Evolutionary conservation across 2,888 invertebrate species (phyloP).

Genomic region (Byasa hedistus): DNA sequence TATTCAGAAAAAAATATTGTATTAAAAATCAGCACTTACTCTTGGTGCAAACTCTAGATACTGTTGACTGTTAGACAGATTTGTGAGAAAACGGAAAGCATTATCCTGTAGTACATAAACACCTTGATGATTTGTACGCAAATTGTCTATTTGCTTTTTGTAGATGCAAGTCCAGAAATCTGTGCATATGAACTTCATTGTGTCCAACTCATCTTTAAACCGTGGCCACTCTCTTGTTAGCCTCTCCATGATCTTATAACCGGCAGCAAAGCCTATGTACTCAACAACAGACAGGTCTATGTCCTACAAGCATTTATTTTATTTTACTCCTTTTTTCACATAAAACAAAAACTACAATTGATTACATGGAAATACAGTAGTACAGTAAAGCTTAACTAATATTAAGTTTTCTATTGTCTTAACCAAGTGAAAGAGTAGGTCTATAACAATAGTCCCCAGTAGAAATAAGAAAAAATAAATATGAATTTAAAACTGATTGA

Average conservation of each 20-base stretch:
- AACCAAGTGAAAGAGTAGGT: no score
- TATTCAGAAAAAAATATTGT: no score
- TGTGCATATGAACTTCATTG: conserved; percentile 99
- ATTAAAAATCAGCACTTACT: no score
- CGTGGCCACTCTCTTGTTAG: conserved; percentile 94
- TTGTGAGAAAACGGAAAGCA: conserved; percentile 93
- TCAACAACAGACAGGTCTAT: conserved; percentile 87
- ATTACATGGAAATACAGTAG: no score
- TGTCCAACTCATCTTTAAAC: conserved; percentile 98
- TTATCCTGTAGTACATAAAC: conserved; percentile 99
- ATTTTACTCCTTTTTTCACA: background rate
- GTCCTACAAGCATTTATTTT: conserved; percentile 64
- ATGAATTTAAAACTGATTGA: no score
- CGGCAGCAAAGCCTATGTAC: conserved; percentile 91
- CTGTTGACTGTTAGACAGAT: conserved; percentile 93
- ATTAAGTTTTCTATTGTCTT: no score
- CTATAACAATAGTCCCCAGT: no score
- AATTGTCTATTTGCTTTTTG: conserved; percentile 98
- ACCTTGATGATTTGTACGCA: conserved; percentile 98
- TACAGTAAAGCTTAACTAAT: no score
- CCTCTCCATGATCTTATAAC: conserved; percentile 90
- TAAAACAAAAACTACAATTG: no score
- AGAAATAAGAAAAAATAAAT: no score
- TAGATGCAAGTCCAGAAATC: conserved; percentile 99
- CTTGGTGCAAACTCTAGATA: conserved; percentile 95